Conservation (phyloP, 2,797 vertebrate genomes). For the Varecia variegata region DNA sequence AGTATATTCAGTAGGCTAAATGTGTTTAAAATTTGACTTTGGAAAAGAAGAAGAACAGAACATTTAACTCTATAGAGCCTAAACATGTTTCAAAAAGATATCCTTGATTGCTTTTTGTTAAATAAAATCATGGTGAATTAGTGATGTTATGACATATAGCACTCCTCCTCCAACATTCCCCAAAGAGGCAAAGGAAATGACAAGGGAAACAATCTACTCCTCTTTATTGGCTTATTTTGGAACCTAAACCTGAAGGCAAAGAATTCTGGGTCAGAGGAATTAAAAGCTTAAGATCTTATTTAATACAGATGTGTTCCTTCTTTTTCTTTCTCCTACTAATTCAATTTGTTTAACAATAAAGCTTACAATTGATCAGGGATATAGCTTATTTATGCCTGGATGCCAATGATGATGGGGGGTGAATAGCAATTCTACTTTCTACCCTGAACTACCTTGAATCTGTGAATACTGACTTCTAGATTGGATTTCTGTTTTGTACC, state of each 20-base stretch:
- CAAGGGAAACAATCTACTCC: neutral
- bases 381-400: neutral
- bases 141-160: neutral
- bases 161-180: neutral
- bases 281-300: neutral
- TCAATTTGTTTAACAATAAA: neutral
- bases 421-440: neutral
- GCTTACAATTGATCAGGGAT: neutral
- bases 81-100: conserved; percentile 9
- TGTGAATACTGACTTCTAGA: neutral
- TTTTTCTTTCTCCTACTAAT: neutral
- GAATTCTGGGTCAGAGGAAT: neutral
- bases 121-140: conserved; percentile 37
- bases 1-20: neutral
- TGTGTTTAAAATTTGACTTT: conserved; percentile 45
- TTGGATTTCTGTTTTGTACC: neutral
- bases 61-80: neutral
- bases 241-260: neutral
- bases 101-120: neutral
- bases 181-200: neutral
- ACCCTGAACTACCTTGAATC: neutral
- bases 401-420: neutral
- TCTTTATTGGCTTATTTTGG: neutral
- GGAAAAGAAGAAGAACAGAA: neutral
- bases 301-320: neutral